Percentiles rank a stretch among this genome's conserved stretches.
Evolutionary conservation across 2,113 vertebrate genomes (phyloP).

Genomic region (Oryzias woworae): DNA sequence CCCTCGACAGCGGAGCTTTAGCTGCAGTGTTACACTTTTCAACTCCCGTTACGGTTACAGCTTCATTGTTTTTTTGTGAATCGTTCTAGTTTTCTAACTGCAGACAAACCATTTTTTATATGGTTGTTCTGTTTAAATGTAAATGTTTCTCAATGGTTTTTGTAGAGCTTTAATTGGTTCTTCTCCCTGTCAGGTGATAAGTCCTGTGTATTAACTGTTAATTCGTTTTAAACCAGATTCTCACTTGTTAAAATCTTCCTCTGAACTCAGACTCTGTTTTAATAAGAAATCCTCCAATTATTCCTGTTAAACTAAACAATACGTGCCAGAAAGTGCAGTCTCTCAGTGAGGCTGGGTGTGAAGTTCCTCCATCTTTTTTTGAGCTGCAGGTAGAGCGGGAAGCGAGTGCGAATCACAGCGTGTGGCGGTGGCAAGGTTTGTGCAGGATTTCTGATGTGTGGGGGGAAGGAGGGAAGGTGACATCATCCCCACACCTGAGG

Average conservation of each 20-base stretch:
- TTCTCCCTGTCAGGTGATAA: too few species aligned
- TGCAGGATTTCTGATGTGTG: constrained; percentile 25
- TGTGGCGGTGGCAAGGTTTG: not conserved
- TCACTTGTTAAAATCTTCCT: not conserved
- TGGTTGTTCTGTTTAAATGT: too few species aligned
- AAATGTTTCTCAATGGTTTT: too few species aligned
- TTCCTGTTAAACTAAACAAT: constrained; percentile 21
- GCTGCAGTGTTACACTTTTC: too few species aligned
- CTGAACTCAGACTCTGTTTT: not conserved
- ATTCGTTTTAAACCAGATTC: not conserved
- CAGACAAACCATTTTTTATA: too few species aligned
- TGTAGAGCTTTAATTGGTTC: too few species aligned
- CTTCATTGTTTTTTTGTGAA: too few species aligned
- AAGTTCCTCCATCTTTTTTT: constrained; percentile 27
- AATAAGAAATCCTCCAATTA: constrained; percentile 19
- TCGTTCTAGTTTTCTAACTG: too few species aligned
- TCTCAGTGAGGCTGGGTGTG: constrained; percentile 37
- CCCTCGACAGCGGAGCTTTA: too few species aligned
- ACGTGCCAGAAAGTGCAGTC: constrained; percentile 36
- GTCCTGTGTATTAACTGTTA: too few species aligned
- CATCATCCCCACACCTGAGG: constrained; percentile 71
- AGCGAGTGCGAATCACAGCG: constrained; percentile 20
- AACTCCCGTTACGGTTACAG: too few species aligned
- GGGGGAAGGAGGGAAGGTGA: constrained; percentile 45
- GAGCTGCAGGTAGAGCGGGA: constrained; percentile 15